Evolutionary conservation across 1,140 invertebrate genomes (phyloP).

Genomic region (Procambarus clarkii): DNA sequence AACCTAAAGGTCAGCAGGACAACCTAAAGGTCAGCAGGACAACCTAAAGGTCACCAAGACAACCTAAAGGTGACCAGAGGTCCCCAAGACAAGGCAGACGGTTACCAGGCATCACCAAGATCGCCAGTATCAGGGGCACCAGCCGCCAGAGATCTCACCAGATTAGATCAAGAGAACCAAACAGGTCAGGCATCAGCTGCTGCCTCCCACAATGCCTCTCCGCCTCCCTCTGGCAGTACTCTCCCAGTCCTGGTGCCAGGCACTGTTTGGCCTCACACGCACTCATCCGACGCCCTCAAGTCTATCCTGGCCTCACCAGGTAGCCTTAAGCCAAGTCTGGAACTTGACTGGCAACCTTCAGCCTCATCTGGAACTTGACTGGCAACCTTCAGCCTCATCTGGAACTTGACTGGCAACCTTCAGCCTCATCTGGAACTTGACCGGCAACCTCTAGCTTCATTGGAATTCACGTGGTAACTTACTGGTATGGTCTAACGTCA

Average conservation of each 20-base stretch:
- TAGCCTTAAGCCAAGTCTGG: background rate
- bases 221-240: background rate
- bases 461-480: too few relatives aligned
- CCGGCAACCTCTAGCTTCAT: background rate
- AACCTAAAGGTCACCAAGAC: background rate
- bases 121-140: conserved; percentile 23
- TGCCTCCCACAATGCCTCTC: background rate
- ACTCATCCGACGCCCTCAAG: background rate
- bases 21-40: too few relatives aligned
- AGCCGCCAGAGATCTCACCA: background rate
- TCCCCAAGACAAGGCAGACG: too few relatives aligned
- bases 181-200: background rate
- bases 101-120: background rate
- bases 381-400: background rate
- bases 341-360: background rate
- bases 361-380: background rate
- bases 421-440: background rate
- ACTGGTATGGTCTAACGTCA: too few relatives aligned
- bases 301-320: background rate
- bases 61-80: too few relatives aligned
- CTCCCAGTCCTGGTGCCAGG: background rate
- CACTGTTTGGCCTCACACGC: background rate
- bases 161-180: conserved; percentile 49
- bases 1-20: too few relatives aligned
- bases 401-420: background rate